Base-by-base conservation (phyloP, 2,113 vertebrate genomes). In the Bambusicola thoracicus region DNA sequence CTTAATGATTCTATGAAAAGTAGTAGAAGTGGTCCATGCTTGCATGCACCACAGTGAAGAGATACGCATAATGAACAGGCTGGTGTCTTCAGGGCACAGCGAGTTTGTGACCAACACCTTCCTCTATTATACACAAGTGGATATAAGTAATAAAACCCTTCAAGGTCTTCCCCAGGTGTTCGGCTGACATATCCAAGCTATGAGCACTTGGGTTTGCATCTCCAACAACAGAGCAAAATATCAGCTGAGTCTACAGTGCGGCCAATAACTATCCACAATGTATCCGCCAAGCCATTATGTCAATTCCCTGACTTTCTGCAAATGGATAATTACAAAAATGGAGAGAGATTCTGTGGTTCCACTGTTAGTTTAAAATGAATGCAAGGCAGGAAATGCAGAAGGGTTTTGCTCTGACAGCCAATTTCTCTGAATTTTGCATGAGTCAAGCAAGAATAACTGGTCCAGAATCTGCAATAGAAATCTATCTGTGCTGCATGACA, bases 391-490 rank as follows among this genome's bases (percentile, higher is more conserved):
- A 92, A 92, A 82, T 2, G 9, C 74, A 66, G 59, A 78, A 83
- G 21, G 20, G 58, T 25, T 92, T 84, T 66, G n/a, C 53, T 90
- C 61, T 0, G 0, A 30, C 34, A 34, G 59, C 61, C 24, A 0
- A 81, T 81, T 81, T 84, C 27, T 56, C 87, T 81, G 66, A 24
- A 8, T 96, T 95, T 84, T 90, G 66, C 62, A 62, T 14, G 43
- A 90, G 68, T 5, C 62, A 67, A 92, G 79, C n/a, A 56, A 70
- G 8, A 82, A 75, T 21, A 80, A 90, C 30, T 20, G 30, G 40
- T 53, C 43, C 74, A 76, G 80, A 72, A 84, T 86, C 81, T 25
- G 72, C 29, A 76, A 65, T 27, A 29, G 2, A 92, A 87, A 59
- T 16, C 56, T 62, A 24, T n/a, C 43, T 58, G 76, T 34, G 4